A percentile compares a stretch with the other conserved stretches of the same genome.
phyloP scores from a whole-genome alignment of 37 sponge, comb jelly and placozoan species.

The Theonella swinhoei region DNA sequence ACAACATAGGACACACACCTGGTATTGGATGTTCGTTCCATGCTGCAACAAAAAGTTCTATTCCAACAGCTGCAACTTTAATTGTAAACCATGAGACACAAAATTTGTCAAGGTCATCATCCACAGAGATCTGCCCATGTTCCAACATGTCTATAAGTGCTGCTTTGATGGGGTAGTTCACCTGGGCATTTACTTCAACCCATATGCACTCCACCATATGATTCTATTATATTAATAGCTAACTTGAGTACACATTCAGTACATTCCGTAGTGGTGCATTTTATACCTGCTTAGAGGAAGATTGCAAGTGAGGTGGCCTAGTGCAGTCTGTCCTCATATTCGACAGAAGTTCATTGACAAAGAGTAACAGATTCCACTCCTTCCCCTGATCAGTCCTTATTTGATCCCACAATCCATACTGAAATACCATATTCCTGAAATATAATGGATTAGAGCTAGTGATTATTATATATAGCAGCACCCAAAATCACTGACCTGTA shows the following conservation, averaged over 20 bases:
- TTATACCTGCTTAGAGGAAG: constrained; percentile 27
- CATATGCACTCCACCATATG: constrained; percentile 3
- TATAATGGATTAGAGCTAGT: too few relatives aligned
- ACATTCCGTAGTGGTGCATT: neutral
- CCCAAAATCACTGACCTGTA: too few relatives aligned
- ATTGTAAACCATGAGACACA: constrained; percentile 17
- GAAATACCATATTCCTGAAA: neutral
- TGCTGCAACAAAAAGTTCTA: neutral
- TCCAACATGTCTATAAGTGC: neutral
- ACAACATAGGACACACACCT: neutral
- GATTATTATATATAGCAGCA: too few relatives aligned
- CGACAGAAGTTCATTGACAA: neutral
- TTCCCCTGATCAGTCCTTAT: constrained; percentile 42
- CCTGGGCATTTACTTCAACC: constrained; percentile 3
- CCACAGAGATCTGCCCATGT: neutral
- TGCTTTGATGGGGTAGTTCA: constrained; percentile 1
- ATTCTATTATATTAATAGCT: neutral
- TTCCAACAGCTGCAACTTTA: constrained; percentile 9
- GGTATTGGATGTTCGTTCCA: constrained; percentile 2
- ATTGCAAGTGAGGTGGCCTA: constrained; percentile 12
- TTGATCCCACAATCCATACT: constrained; percentile 57
- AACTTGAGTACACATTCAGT: neutral
- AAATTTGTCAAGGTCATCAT: neutral
- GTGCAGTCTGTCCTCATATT: neutral
- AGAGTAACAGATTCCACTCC: constrained; percentile 13